These are phyloP conservation scores for Elachura formosa DNA, from an alignment of 2,113 vertebrate species.

Conservation along the genomic window DNA sequence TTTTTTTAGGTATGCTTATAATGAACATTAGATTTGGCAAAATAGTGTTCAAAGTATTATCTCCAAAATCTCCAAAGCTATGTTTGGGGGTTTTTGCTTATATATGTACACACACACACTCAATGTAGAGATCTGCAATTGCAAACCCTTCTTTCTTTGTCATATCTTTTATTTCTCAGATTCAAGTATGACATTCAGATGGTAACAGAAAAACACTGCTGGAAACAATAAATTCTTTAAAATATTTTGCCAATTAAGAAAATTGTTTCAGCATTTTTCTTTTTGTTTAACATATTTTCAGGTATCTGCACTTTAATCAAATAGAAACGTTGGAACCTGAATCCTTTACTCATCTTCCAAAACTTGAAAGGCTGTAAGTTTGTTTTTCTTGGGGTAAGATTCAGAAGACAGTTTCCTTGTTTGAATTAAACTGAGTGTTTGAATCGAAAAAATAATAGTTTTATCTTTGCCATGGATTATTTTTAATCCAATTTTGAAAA, in stretches of 20 bases:
- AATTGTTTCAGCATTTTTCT: background rate
- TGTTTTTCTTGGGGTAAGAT: conserved; percentile 8
- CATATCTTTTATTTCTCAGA: background rate
- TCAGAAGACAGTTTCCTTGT: background rate
- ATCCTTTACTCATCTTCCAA: conserved; percentile 91
- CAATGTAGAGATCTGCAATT: background rate
- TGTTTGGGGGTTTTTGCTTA: background rate
- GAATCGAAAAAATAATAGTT: background rate
- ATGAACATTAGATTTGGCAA: background rate
- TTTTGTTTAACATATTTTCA: conserved; percentile 59
- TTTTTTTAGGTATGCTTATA: background rate
- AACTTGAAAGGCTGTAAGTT: conserved; percentile 96
- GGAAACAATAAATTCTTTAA: background rate
- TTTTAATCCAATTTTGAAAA: background rate
- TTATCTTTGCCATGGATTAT: background rate
- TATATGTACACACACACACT: background rate
- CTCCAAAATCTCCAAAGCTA: background rate
- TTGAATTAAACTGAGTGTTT: background rate
- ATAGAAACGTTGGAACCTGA: conserved; percentile 94
- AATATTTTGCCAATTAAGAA: background rate
- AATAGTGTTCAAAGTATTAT: background rate
- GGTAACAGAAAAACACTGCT: background rate
- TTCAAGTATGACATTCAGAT: background rate
- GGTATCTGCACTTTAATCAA: conserved; percentile 98
- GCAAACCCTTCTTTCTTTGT: background rate